Evolutionary conservation across 92 coral and sea anemone species (phyloP).

Genomic region (Actinernus sp.): DNA sequence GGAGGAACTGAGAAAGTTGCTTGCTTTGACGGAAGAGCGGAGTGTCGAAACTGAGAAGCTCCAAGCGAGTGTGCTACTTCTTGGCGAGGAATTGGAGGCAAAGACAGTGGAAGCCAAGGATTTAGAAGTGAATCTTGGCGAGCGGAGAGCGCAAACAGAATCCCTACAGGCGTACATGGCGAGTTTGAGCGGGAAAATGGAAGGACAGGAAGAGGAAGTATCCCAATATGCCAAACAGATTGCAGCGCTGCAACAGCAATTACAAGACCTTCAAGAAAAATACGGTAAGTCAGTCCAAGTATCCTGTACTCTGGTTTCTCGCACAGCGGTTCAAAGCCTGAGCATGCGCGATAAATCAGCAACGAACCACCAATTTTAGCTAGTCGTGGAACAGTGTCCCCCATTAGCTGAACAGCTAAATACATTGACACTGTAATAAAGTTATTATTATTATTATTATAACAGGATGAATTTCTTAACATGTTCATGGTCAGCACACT

Average conservation of each 20-base stretch:
- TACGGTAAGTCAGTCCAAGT: constrained; percentile 54
- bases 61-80: constrained; percentile 43
- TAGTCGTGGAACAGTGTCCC: too few relatives aligned
- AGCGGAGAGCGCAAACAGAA: constrained; percentile 53
- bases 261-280: constrained; percentile 40
- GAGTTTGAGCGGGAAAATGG: constrained; percentile 51
- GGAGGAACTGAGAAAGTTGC: constrained; percentile 61
- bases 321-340: too few relatives aligned
- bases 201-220: constrained; percentile 50
- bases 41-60: constrained; percentile 29
- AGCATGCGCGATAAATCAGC: too few relatives aligned
- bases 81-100: constrained; percentile 57
- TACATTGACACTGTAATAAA: too few relatives aligned
- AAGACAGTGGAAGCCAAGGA: constrained; percentile 63
- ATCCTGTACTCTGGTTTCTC: too few relatives aligned
- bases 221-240: constrained; percentile 44
- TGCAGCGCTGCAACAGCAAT: constrained; percentile 54
- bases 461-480: too few relatives aligned
- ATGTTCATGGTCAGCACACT: too few relatives aligned
- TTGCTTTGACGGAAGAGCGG: constrained; percentile 34
- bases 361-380: too few relatives aligned
- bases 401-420: too few relatives aligned
- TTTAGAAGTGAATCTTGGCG: constrained; percentile 53
- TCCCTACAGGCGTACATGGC: constrained; percentile 67
- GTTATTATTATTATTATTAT: too few relatives aligned